These are phyloP conservation scores for Parambassis ranga DNA, from an alignment of 2,797 vertebrate species.

Conservation along the genomic window DNA sequence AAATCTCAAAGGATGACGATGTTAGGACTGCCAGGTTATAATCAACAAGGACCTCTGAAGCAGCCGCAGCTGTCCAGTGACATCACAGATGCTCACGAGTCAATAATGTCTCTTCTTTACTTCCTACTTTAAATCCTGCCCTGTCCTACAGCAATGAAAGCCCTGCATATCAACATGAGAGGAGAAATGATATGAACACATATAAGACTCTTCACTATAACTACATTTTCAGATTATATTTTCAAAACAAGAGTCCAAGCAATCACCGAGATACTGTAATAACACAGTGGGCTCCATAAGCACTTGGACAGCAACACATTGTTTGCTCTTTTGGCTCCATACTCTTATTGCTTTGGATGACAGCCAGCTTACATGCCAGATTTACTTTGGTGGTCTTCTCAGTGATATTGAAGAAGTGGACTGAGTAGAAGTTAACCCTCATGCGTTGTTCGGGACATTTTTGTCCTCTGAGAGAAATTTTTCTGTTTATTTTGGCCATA, in stretches of 20 bases:
- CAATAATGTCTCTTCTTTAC: not conserved
- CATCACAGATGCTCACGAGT: not conserved
- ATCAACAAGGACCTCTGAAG: constrained; percentile 37
- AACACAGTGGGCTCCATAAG: not conserved
- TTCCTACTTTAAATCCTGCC: not conserved
- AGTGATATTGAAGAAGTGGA: not conserved
- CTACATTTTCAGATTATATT: constrained; percentile 2
- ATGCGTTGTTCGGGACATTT: too few relatives aligned
- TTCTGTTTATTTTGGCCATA: too few relatives aligned
- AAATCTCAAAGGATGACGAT: constrained; percentile 20
- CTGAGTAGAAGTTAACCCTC: not conserved
- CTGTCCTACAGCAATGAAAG: not conserved
- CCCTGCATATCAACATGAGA: not conserved
- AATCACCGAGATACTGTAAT: not conserved
- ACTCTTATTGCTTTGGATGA: constrained; percentile 19
- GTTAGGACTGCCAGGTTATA: constrained; percentile 17
- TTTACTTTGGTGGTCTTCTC: constrained; percentile 16
- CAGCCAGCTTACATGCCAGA: constrained; percentile 3
- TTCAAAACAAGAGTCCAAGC: constrained; percentile 6
- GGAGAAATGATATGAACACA: too few relatives aligned
- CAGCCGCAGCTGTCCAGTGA: constrained; percentile 18
- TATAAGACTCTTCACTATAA: not conserved
- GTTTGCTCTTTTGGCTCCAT: constrained; percentile 26
- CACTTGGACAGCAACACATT: not conserved
- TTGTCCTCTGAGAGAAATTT: too few relatives aligned